Evolutionary conservation across 1,140 invertebrate genomes (phyloP), one percentile per base, ranked within the genome.

Genomic region (Samia ricini): DNA sequence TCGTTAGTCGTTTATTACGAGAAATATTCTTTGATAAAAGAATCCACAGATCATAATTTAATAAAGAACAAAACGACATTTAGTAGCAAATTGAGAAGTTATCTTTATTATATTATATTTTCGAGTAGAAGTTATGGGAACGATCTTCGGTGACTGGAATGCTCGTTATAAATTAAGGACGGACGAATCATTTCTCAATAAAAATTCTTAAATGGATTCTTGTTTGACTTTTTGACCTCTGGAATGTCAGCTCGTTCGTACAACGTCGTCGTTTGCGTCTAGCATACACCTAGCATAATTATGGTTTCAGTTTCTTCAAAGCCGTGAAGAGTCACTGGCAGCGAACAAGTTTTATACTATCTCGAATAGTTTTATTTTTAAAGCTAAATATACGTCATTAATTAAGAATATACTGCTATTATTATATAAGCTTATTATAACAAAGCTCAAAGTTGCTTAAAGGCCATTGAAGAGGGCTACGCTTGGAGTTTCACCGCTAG

Each of bases 41-140:
- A 42, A 15, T 42, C 50, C 21, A 20, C 18, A 24, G 5, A 55
- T 24, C 15, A 24, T 22, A 55, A 55, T 23, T 21, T 55, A 55
- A 55, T 55, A 55, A 55, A 55, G 52, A 24, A n/a, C 7, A 55
- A 55, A 42, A 22, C 12, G 50, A 51, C 50, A 51, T 51, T 51
- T 55, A n/a, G n/a, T 15, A 42, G 52, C 22, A 21, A 23, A 21
- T 36, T 21, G 15, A 20, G 12, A 57, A 6, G 8, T 19, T 57
- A 29, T 20, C 29, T 57, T 56, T 56, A 54, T 56, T n/a, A 56
- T 56, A 56, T 56, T n/a, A n/a, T n/a, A n/a, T n/a, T n/a, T 56
- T 56, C 20, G 26, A 36, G 56, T 57, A 29, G 56, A 57, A 57
- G 42, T 57, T 42, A 57, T 57, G 29, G 7, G 18, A 29, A 33